Percentiles rank a stretch among this genome's conserved stretches.
These are phyloP conservation scores for Tor tambroides DNA, from an alignment of 2,113 vertebrate genomes.

Conservation along the genomic window DNA sequence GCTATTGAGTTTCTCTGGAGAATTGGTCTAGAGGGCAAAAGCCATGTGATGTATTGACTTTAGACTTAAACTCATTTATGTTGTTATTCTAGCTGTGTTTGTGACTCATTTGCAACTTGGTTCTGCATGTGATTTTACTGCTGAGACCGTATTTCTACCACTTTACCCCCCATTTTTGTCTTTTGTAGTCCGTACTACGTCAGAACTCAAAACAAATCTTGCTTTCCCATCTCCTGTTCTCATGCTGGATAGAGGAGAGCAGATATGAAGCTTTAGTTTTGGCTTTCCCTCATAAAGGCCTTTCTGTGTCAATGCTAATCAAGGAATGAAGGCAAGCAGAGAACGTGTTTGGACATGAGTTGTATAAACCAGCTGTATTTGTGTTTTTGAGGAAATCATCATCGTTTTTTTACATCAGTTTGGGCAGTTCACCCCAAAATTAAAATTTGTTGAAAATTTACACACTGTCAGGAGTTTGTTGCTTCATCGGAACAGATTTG, in stretches of 20 bases:
- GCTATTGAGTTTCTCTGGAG: slow-evolving; percentile 17
- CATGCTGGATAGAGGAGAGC: neutral
- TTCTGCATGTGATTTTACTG: neutral
- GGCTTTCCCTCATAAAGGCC: neutral
- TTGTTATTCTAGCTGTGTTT: slow-evolving; percentile 18
- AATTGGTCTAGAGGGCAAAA: neutral
- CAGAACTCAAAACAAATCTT: neutral
- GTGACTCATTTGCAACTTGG: neutral
- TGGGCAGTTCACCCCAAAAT: no score
- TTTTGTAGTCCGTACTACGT: neutral
- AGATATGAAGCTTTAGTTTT: neutral
- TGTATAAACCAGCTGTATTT: neutral
- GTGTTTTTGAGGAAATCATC: neutral
- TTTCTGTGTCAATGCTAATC: neutral
- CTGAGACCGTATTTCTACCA: neutral
- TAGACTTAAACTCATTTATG: neutral
- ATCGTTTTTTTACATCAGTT: no score
- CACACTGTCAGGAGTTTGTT: neutral
- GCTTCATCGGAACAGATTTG: neutral
- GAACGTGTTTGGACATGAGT: neutral
- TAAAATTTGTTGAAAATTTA: neutral
- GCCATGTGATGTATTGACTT: slow-evolving; percentile 17
- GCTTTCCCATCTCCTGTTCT: neutral
- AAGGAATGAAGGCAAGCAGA: neutral
- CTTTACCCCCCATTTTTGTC: neutral